These are phyloP conservation scores for Champsocephalus esox DNA, from an alignment of 2,797 vertebrate species.

Conservation along the genomic window DNA sequence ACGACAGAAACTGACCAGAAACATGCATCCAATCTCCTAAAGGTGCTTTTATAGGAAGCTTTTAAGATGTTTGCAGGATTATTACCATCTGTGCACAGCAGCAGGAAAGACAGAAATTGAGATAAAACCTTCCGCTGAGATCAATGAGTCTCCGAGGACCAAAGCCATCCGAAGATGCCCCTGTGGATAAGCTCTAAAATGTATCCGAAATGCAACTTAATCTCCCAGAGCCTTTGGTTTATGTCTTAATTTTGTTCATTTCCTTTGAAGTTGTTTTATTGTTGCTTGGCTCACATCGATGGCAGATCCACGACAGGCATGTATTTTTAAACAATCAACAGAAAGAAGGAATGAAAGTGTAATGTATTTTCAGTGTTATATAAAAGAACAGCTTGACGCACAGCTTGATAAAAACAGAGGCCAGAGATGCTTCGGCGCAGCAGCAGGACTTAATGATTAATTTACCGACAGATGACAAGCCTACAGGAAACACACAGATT, in stretches of 20 bases:
- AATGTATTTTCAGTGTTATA: slow-evolving; percentile 37
- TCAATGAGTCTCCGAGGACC: slow-evolving; percentile 69
- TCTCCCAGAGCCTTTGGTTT: slow-evolving; percentile 35
- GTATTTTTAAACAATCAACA: background rate
- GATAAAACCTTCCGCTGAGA: slow-evolving; percentile 71
- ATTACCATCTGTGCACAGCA: slow-evolving; percentile 63
- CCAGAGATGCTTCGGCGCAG: slow-evolving; percentile 52
- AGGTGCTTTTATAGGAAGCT: slow-evolving; percentile 38
- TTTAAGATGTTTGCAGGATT: slow-evolving; percentile 40
- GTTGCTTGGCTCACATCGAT: slow-evolving; percentile 6
- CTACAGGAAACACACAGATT: slow-evolving; percentile 65
- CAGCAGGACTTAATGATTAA: slow-evolving; percentile 77
- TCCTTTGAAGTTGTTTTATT: slow-evolving; percentile 21
- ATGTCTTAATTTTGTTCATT: slow-evolving; percentile 47
- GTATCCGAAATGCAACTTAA: slow-evolving; percentile 45
- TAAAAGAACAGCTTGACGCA: slow-evolving; percentile 69
- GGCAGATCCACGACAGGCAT: background rate
- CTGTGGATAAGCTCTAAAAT: slow-evolving; percentile 63
- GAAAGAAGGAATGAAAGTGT: background rate
- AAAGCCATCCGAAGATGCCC: slow-evolving; percentile 66
- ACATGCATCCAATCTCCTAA: slow-evolving; percentile 11
- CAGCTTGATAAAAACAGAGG: slow-evolving; percentile 61
- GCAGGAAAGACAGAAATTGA: slow-evolving; percentile 65
- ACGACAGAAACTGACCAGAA: slow-evolving; percentile 13
- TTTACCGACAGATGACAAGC: slow-evolving; percentile 76